phyloP scores from a whole-genome alignment of 2,113 vertebrate species.

The Globicephala melas region DNA sequence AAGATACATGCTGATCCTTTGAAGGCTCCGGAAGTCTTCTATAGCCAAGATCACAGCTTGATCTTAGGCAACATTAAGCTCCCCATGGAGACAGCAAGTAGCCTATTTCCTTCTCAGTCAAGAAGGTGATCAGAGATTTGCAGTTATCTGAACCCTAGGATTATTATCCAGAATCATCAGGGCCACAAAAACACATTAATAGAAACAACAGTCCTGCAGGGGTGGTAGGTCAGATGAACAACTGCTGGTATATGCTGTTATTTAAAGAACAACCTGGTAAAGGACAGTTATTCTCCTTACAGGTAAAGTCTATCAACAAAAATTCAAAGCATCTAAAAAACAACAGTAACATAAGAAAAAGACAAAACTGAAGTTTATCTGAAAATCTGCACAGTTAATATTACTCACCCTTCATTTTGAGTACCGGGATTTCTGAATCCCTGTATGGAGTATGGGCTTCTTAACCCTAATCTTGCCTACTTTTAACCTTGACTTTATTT shows the following conservation, averaged over 20 bases:
- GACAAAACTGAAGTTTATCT: background rate
- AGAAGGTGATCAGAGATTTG: background rate
- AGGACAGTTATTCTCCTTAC: background rate
- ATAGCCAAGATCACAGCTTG: background rate
- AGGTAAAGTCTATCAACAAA: background rate
- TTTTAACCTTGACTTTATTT: background rate
- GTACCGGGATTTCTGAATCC: background rate
- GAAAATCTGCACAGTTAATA: background rate
- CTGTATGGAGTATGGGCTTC: no score
- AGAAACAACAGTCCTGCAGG: background rate
- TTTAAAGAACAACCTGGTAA: background rate
- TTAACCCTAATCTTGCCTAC: background rate
- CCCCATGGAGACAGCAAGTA: background rate
- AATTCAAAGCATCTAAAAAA: background rate
- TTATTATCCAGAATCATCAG: background rate
- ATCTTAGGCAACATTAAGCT: background rate
- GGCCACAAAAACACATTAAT: background rate
- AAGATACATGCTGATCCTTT: conserved; percentile 7
- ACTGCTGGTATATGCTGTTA: background rate
- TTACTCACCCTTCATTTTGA: background rate
- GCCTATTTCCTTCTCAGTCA: background rate
- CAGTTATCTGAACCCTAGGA: background rate
- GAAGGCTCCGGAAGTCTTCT: background rate
- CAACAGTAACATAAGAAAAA: background rate
- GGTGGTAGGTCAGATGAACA: background rate